Conservation (phyloP, 2,888 invertebrate genomes). For the Azorinus chamasolen region DNA sequence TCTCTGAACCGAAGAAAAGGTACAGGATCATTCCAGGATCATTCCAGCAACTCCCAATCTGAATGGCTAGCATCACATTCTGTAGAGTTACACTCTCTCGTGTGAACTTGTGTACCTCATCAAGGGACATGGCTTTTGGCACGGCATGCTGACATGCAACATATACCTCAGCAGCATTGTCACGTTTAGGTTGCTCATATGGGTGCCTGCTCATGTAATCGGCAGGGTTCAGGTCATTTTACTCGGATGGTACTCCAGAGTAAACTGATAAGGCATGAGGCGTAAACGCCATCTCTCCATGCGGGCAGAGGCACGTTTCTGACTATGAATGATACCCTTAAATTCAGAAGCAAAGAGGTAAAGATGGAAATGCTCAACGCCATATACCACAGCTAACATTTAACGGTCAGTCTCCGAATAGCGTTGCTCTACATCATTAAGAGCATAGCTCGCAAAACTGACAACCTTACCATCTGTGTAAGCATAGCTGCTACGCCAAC, state of each 20-base stretch:
- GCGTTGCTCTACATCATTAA: constrained; percentile 64
- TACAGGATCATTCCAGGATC: constrained; percentile 1
- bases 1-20: constrained; percentile 29
- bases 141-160: constrained; percentile 39
- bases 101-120: constrained; percentile 48
- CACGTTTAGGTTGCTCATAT: constrained; percentile 6
- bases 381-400: constrained; percentile 72
- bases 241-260: constrained; percentile 63
- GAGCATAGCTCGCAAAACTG: constrained; percentile 65
- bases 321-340: constrained; percentile 72
- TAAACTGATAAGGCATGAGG: constrained; percentile 16
- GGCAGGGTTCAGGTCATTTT: constrained; percentile 62
- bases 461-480: constrained; percentile 55
- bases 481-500: no score
- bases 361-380: no score
- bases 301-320: constrained; percentile 64
- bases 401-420: constrained; percentile 76
- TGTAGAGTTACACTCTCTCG: no score
- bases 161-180: constrained; percentile 56
- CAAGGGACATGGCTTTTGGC: constrained; percentile 56
- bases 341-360: no score
- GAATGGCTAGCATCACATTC: constrained; percentile 47
- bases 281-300: constrained; percentile 61
- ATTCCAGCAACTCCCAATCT: constrained; percentile 35
- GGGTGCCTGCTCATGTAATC: constrained; percentile 64